Percentiles rank a stretch among this genome's conserved stretches.
These are phyloP conservation scores for Paradisaea rubra DNA, from an alignment of 2,113 vertebrate genomes.

Conservation along the genomic window DNA sequence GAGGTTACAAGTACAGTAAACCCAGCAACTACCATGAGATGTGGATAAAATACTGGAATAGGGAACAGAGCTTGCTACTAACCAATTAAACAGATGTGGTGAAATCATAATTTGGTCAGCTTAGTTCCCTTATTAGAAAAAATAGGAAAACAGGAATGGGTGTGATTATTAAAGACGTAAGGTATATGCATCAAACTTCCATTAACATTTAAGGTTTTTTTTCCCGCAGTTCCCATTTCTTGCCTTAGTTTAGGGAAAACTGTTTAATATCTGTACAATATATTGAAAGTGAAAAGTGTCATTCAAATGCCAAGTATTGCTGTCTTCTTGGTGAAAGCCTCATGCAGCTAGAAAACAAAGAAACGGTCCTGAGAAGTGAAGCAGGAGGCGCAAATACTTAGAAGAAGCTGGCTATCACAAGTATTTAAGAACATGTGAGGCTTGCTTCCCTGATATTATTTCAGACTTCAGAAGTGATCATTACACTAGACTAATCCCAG, in stretches of 20 bases:
- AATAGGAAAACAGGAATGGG: not conserved
- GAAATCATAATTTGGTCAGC: not conserved
- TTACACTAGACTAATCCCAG: not conserved
- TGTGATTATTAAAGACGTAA: not conserved
- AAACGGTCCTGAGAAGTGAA: not conserved
- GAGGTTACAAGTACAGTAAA: not conserved
- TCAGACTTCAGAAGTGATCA: not conserved
- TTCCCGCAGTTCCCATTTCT: not conserved
- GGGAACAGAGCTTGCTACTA: not conserved
- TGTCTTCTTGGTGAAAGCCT: not conserved
- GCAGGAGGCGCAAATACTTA: not conserved
- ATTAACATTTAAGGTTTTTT: not conserved
- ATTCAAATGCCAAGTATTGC: not conserved
- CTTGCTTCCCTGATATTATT: not conserved
- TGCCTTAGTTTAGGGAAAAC: not conserved
- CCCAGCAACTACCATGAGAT: not conserved
- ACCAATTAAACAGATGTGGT: not conserved
- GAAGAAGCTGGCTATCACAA: not conserved
- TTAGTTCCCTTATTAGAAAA: not conserved
- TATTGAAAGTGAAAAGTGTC: not conserved
- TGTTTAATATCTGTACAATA: not conserved
- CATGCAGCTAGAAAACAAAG: not conserved
- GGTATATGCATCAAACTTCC: not conserved
- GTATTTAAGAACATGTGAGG: not conserved
- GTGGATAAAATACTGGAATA: not conserved